A percentile compares a stretch with the other conserved stretches of the same genome.
Conservation (phyloP, 2,888 invertebrate species). For the Cephus rjabovi region DNA sequence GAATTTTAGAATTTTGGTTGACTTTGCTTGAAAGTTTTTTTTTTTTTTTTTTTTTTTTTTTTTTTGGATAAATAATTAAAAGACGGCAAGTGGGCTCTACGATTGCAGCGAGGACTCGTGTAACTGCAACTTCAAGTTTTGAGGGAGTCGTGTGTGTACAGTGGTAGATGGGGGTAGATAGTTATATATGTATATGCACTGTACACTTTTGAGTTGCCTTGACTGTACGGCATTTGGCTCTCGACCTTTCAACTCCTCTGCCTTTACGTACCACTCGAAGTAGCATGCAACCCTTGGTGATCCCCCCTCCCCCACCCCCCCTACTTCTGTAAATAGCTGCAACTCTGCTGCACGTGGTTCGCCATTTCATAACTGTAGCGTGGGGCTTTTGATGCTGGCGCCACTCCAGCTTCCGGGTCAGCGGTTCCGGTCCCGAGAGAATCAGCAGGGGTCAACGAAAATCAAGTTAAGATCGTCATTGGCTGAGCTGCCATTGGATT, state of each 20-base stretch:
- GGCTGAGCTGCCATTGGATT: background rate
- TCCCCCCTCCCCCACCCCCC: background rate
- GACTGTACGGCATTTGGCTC: background rate
- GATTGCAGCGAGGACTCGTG: background rate
- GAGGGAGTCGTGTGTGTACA: background rate
- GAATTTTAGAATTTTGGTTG: background rate
- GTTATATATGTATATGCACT: background rate
- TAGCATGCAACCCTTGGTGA: background rate
- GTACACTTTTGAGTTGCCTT: background rate
- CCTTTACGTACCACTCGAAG: background rate
- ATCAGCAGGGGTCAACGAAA: background rate
- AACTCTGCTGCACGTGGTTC: constrained; percentile 18
- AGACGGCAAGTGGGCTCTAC: background rate
- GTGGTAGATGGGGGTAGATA: background rate
- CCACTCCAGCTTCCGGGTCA: constrained; percentile 33
- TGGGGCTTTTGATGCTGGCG: constrained; percentile 25
- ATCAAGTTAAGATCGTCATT: background rate
- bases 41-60: background rate
- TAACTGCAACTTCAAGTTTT: background rate
- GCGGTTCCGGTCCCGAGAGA: constrained; percentile 24
- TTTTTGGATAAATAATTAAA: background rate
- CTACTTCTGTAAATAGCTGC: constrained; percentile 33
- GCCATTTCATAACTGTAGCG: constrained; percentile 16
- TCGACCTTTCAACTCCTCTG: background rate
- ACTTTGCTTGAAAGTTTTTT: background rate